Base-by-base conservation (phyloP, 1,140 invertebrate species). In the Chymomyza costata region DNA sequence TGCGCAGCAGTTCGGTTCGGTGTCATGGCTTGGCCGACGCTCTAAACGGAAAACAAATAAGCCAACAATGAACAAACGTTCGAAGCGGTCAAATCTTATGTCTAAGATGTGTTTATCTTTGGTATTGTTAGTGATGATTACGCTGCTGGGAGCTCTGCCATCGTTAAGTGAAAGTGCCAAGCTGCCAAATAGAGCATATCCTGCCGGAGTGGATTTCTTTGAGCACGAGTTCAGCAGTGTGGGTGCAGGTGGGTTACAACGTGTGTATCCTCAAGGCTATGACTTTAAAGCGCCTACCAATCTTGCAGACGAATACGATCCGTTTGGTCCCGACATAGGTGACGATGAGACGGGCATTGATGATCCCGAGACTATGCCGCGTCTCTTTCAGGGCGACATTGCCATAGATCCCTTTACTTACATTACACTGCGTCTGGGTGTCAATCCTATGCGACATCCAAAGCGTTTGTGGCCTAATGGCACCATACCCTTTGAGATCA, bases 401-500 rank as follows among this genome's bases (percentile, higher is more conserved):
- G 90, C 90, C 2, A 86, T 92, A 19, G 86, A 89, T 54, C 78
- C 82, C 1, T 84, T 81, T 18, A 84, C 82, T 6, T 84, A 84
- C 21, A 69, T 92, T 1, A 90, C 90, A 3, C 81, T 92, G 0
- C 87, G 88, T 16, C 89, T 90, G 87, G 90, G 91, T 18, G 87
- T 90, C 1, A 92, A 91, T 82, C 91, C 91, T 0, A 89, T 70
- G 65, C 53, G 57, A 2, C 78, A 84, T 45, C 83, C 83, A 0
- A 84, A 91, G 40, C 89, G 89, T 63, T 67, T 90, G 30, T 94
- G 92, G 92, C 88, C 90, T 0, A 88, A 89, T 3, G 92, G 91
- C 8, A 87, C 90, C 2, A 89, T 95, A 5, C 93, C 93, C 1
- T 94, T 91, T 64, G 86, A 90, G 61, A 90, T 94, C 14, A 89